Conservation (phyloP, 2,113 vertebrate genomes). For the Ptilonorhynchus violaceus region DNA sequence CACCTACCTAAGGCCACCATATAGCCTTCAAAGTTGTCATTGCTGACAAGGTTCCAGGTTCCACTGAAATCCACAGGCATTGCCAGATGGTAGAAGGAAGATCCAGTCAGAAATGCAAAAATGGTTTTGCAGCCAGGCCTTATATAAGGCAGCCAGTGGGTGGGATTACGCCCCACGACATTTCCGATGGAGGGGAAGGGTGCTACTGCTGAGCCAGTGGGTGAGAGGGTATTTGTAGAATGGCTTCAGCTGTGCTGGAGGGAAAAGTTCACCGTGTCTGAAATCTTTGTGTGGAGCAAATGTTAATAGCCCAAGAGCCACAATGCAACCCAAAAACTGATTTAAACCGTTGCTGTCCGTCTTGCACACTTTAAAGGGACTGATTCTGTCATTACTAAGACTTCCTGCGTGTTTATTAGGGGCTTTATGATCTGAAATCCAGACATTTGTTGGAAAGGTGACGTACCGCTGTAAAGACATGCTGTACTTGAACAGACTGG, state of each 20-base stretch:
- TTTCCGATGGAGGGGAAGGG: background rate
- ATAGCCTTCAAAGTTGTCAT: slow-evolving; percentile 83
- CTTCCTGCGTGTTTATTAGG: background rate
- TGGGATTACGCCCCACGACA: background rate
- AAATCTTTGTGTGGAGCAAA: slow-evolving; percentile 48
- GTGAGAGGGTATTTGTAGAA: background rate
- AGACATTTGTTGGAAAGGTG: background rate
- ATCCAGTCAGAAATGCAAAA: background rate
- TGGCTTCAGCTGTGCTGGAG: background rate
- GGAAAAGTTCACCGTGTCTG: slow-evolving; percentile 48
- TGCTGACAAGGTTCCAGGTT: slow-evolving; percentile 85
- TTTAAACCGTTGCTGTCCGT: background rate
- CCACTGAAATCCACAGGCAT: slow-evolving; percentile 82
- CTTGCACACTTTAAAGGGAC: background rate
- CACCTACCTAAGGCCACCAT: slow-evolving; percentile 84
- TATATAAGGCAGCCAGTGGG: slow-evolving; percentile 8
- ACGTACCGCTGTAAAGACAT: background rate
- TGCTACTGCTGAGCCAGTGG: background rate
- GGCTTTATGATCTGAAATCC: background rate
- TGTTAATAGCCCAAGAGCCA: slow-evolving; percentile 27
- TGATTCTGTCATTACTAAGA: background rate
- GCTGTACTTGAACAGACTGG: background rate
- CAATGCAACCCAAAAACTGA: background rate
- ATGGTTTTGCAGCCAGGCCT: background rate
- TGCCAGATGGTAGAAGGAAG: background rate